Evolutionary conservation across 2,113 vertebrate genomes (phyloP).

Genomic region (Orthochromis indermauri): DNA sequence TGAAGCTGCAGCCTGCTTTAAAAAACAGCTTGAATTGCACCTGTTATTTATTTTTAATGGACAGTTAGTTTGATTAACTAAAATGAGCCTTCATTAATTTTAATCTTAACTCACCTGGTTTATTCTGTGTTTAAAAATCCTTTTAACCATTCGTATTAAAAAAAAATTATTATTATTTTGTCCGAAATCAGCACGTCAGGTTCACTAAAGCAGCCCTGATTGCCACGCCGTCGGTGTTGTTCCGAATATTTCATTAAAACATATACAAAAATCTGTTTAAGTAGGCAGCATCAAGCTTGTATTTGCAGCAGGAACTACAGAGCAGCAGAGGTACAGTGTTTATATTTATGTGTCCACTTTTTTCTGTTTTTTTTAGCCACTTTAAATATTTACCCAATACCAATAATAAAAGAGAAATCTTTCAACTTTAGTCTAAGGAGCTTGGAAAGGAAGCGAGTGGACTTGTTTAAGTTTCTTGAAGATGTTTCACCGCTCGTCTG

Average conservation of each 20-base stretch:
- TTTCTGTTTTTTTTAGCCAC: background rate
- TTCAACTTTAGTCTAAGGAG: background rate
- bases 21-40: background rate
- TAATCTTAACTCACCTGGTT: background rate
- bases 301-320: background rate
- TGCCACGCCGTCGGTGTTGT: background rate
- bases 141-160: rapidly evolving
- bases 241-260: background rate
- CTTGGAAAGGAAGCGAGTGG: background rate
- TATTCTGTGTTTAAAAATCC: background rate
- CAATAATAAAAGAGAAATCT: background rate
- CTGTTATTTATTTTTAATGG: background rate
- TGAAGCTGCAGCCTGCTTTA: background rate
- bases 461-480: background rate
- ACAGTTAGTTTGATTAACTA: background rate
- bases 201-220: background rate
- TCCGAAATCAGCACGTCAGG: background rate
- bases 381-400: background rate
- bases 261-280: rapidly evolving
- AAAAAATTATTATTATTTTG: rapidly evolving
- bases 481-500: background rate
- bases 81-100: background rate
- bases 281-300: background rate
- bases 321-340: background rate
- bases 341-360: background rate